phyloP scores from a whole-genome alignment of 1,140 invertebrate genomes.

The Lanistes nyassanus region DNA sequence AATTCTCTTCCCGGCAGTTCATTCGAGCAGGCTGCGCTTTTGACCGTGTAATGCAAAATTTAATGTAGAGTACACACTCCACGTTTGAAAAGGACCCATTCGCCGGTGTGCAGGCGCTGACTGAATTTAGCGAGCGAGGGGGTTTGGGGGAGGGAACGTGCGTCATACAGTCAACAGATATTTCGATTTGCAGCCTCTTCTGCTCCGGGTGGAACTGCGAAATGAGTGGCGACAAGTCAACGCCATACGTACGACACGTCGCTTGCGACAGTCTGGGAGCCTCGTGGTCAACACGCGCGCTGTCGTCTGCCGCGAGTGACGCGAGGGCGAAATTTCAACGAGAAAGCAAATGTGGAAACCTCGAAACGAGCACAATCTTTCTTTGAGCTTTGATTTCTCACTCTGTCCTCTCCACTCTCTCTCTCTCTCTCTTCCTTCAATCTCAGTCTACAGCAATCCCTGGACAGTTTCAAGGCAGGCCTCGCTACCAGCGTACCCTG shows the following conservation, averaged over 20 bases:
- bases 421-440: too few species aligned
- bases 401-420: too few species aligned
- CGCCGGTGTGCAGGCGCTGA: too few species aligned
- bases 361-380: too few species aligned
- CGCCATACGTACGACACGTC: not conserved
- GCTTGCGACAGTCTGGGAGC: not conserved
- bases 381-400: too few species aligned
- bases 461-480: too few species aligned
- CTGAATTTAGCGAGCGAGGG: not conserved
- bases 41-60: not conserved
- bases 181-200: not conserved
- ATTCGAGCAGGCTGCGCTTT: not conserved
- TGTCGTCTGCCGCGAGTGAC: too few species aligned
- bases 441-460: too few species aligned
- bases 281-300: too few species aligned
- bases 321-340: too few species aligned
- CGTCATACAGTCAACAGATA: not conserved
- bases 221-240: not conserved
- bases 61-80: slow-evolving; percentile 6
- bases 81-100: not conserved
- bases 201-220: not conserved
- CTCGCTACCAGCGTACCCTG: too few species aligned
- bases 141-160: not conserved
- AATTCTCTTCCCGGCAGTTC: not conserved
- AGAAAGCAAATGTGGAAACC: too few species aligned